Base-by-base conservation (phyloP, 2,113 vertebrate genomes). In the Eurystomus gularis region DNA sequence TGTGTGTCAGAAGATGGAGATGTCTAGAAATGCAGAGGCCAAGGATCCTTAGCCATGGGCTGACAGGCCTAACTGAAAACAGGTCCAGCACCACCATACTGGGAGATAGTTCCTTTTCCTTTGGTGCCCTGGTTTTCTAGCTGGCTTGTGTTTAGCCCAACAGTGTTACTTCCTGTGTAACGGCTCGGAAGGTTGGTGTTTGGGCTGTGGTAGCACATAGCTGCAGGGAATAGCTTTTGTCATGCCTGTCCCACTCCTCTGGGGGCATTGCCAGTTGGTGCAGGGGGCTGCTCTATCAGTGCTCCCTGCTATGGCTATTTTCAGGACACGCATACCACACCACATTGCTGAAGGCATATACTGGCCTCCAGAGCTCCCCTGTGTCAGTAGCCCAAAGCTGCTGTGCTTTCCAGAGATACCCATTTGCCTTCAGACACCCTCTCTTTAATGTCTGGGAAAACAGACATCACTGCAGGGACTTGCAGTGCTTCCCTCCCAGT, bases 121-220 rank as follows among this genome's bases (percentile, higher is more conserved):
- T 8, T 2, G 1, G 10, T 52, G 69, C 20, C 13, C 4, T 15
- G 49, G 1, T 62, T 80, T 71, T 73, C 60, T 77, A 13, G 39
- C 25, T 49, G 57, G 20, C 6, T 76, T 44, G 20, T 16, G 23
- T 66, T 73, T 18, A 40, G 37, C 62, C 54, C 35, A 29, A 49
- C 7, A 40, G 19, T 13, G 40, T 66, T 46, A 42, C 29, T 75
- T 94, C 65, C 93, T 87, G 64, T 40, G 80, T 62, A 49, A 73
- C 0, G 3, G n/a, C 25, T 8, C 10, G 55, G 46, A 48, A 37
- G 66, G 31, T 2, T 0, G 2, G 17, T 9, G n/a, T 28, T 51
- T 18, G 39, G 39, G 58, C 76, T 72, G 48, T 58, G 68, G 54
- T 17, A 69, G 48, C 46, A 33, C 25, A 5, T 5, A 33, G 52